Evolutionary conservation across 2,113 vertebrate genomes (phyloP).

Genomic region (Phasianus colchicus): DNA sequence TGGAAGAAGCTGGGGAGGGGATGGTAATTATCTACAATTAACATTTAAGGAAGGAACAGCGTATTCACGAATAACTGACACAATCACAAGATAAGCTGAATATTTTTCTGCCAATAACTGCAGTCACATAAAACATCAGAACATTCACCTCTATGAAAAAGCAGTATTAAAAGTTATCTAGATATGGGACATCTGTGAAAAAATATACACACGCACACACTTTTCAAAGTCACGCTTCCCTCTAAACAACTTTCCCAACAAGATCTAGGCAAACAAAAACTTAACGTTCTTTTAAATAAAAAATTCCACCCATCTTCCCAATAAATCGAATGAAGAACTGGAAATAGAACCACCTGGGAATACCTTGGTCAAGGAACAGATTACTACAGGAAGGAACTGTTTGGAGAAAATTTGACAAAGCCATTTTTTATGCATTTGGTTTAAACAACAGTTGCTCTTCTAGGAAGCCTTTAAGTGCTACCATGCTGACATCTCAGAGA

Average conservation of each 20-base stretch:
- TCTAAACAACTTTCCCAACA: neutral
- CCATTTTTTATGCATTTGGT: neutral
- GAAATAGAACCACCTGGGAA: accelerated
- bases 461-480: neutral
- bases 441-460: neutral
- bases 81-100: neutral
- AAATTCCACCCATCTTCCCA: neutral
- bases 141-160: neutral
- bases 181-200: neutral
- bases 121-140: neutral
- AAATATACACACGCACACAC: neutral
- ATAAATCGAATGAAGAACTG: neutral
- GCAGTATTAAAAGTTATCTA: neutral
- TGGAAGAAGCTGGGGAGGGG: neutral
- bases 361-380: neutral
- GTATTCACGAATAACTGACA: neutral
- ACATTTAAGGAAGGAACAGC: neutral
- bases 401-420: neutral
- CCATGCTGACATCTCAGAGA: neutral
- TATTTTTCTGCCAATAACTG: neutral
- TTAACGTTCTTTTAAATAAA: neutral
- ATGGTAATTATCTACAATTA: neutral
- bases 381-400: neutral
- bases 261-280: neutral
- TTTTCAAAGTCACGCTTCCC: neutral